Conservation (phyloP, 2,113 vertebrate genomes). For the Chamaetylas fuelleborni region DNA sequence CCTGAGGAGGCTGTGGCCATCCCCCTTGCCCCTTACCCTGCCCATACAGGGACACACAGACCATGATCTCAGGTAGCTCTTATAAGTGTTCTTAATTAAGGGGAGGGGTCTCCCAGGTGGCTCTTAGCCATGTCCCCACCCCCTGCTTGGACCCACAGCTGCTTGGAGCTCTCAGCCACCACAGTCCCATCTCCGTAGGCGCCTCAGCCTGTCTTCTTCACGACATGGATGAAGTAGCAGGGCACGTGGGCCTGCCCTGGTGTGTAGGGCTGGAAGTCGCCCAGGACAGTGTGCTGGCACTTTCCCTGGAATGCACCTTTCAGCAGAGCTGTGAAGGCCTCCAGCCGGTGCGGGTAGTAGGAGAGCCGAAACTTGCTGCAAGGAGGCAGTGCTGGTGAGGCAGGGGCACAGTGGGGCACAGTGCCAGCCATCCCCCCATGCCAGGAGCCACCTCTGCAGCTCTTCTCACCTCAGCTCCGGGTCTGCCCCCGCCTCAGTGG, state of each 20-base stretch:
- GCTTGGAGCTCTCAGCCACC: background rate
- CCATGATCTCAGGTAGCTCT: background rate
- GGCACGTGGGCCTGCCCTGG: slow-evolving; percentile 77
- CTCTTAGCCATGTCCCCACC: background rate
- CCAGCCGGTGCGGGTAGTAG: slow-evolving; percentile 90
- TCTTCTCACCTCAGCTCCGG: slow-evolving; percentile 84
- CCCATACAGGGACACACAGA: background rate
- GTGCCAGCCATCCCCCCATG: rapidly evolving
- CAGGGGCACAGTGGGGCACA: rapidly evolving
- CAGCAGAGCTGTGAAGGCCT: slow-evolving; percentile 85
- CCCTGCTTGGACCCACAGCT: background rate
- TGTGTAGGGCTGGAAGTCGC: slow-evolving; percentile 88
- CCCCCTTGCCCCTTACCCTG: background rate
- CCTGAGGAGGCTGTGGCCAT: rapidly evolving
- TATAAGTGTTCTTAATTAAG: slow-evolving; percentile 20
- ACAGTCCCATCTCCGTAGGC: background rate
- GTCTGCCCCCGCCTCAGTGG: slow-evolving; percentile 39
- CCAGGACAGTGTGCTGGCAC: slow-evolving; percentile 87
- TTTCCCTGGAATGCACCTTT: slow-evolving; percentile 82
- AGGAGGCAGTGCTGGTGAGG: background rate
- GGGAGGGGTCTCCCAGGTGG: background rate
- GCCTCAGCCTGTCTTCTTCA: slow-evolving; percentile 82
- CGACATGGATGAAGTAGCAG: slow-evolving; percentile 96
- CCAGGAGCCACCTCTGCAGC: rapidly evolving
- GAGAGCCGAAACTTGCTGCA: slow-evolving; percentile 94